A percentile compares a stretch with the other conserved stretches of the same genome.
phyloP scores from a whole-genome alignment of 2,888 invertebrate species.

The Drosophila eohydei region DNA sequence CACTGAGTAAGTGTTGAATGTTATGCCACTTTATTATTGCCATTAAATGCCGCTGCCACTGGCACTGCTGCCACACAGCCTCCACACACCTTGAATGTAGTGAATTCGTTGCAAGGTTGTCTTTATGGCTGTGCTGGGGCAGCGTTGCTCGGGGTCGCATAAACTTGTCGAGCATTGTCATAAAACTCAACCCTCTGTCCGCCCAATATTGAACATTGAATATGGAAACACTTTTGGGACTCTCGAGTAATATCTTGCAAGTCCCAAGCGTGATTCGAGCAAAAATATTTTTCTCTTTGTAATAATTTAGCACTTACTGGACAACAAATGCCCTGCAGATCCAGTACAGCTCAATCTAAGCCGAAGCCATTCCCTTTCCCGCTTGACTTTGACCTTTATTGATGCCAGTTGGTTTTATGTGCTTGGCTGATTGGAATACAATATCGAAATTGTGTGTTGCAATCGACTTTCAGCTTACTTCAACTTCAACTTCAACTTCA shows the following conservation, averaged over 20 bases:
- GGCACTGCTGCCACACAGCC: not conserved
- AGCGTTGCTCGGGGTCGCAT: conserved; percentile 60
- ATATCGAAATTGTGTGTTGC: conserved; percentile 75
- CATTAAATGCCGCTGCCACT: conserved; percentile 50
- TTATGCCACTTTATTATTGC: conserved; percentile 75
- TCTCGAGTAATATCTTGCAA: conserved; percentile 17
- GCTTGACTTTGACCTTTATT: conserved; percentile 43
- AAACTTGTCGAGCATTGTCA: conserved; percentile 76
- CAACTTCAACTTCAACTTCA: not conserved
- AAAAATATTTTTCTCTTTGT: conserved; percentile 22
- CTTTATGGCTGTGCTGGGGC: conserved; percentile 78
- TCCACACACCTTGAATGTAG: conserved; percentile 28
- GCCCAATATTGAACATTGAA: conserved; percentile 32
- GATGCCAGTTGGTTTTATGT: conserved; percentile 84
- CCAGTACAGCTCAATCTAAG: not conserved
- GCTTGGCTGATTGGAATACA: conserved; percentile 84
- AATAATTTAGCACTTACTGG: conserved; percentile 29
- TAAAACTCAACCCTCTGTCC: conserved; percentile 46
- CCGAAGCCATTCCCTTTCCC: not conserved
- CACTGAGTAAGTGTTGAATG: conserved; percentile 79
- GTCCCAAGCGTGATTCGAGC: conserved; percentile 36
- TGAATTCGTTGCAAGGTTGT: conserved; percentile 54
- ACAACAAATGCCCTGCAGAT: conserved; percentile 11
- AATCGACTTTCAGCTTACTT: conserved; percentile 15
- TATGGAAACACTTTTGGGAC: conserved; percentile 44